Conservation (phyloP, 35 echinoderm and acorn worm species). For the Heliocidaris tuberculata region DNA sequence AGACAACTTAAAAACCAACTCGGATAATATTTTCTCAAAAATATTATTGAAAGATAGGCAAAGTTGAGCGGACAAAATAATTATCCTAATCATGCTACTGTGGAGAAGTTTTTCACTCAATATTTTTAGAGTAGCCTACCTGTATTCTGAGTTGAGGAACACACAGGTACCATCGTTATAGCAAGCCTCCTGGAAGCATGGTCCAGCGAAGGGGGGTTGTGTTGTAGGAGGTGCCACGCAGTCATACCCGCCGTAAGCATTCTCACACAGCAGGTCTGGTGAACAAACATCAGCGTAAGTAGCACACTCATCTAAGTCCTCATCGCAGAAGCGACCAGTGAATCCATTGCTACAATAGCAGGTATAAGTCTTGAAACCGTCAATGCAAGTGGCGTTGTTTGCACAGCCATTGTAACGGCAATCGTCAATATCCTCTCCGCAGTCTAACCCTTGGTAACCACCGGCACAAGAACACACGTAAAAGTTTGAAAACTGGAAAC, state of each 20-base stretch:
- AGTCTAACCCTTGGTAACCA: constrained; percentile 33
- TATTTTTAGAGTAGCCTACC: background rate
- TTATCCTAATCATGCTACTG: background rate
- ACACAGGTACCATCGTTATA: constrained; percentile 29
- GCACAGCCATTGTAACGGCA: constrained; percentile 4
- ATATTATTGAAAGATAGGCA: too few species aligned
- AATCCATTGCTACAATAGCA: constrained; percentile 44
- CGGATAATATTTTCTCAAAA: too few species aligned
- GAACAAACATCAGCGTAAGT: background rate
- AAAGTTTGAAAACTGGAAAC: constrained; percentile 38
- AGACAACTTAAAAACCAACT: too few species aligned
- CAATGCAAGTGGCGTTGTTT: constrained; percentile 29
- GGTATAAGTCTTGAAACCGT: constrained; percentile 8
- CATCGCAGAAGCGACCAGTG: constrained; percentile 19
- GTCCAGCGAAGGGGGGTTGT: background rate
- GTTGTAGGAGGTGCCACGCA: constrained; percentile 7
- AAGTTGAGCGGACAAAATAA: too few species aligned
- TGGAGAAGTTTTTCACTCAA: background rate
- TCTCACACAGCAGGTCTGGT: background rate
- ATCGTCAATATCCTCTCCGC: constrained; percentile 27
- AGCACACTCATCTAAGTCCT: constrained; percentile 42
- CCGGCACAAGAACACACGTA: constrained; percentile 23
- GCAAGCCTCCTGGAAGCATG: background rate
- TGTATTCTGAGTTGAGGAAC: background rate
- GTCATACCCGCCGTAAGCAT: background rate